These are phyloP conservation scores for Proales similis DNA, from an alignment of 1,140 invertebrate species.

Conservation along the genomic window DNA sequence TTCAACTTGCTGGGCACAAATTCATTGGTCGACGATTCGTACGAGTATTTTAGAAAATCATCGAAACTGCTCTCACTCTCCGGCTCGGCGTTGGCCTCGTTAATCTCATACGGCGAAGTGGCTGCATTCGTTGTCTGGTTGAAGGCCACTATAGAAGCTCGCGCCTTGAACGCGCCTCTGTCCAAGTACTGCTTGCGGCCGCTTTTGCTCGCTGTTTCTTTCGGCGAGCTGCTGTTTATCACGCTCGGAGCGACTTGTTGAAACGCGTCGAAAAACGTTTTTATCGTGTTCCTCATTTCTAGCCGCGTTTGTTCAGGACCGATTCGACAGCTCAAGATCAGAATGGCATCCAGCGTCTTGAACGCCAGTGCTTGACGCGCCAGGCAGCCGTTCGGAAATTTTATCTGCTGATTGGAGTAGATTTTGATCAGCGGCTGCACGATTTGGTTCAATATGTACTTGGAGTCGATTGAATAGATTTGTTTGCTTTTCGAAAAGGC, in stretches of 20 bases:
- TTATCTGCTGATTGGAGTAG: constrained; percentile 61
- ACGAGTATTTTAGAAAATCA: constrained; percentile 30
- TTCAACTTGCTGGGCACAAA: too few species aligned
- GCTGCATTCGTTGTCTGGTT: not conserved
- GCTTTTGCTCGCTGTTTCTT: not conserved
- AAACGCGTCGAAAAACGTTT: constrained; percentile 75
- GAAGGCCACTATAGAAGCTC: constrained; percentile 22
- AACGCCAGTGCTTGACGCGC: constrained; percentile 67
- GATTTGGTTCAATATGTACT: constrained; percentile 60
- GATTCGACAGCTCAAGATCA: constrained; percentile 68
- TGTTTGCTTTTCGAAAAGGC: not conserved
- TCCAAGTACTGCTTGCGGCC: not conserved
- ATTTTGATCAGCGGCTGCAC: constrained; percentile 62
- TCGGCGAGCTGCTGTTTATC: constrained; percentile 8
- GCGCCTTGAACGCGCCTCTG: not conserved
- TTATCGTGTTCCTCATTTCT: constrained; percentile 65
- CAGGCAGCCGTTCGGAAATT: constrained; percentile 68
- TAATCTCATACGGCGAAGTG: not conserved
- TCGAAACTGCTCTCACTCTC: constrained; percentile 15
- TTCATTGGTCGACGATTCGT: constrained; percentile 1
- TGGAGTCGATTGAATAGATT: not conserved
- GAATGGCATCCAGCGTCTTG: constrained; percentile 72
- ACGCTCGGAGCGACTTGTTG: constrained; percentile 50
- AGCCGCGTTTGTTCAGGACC: constrained; percentile 74
- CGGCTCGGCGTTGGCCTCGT: not conserved